phyloP scores from a whole-genome alignment of 2,113 vertebrate species.

The Balaenoptera acutorostrata region DNA sequence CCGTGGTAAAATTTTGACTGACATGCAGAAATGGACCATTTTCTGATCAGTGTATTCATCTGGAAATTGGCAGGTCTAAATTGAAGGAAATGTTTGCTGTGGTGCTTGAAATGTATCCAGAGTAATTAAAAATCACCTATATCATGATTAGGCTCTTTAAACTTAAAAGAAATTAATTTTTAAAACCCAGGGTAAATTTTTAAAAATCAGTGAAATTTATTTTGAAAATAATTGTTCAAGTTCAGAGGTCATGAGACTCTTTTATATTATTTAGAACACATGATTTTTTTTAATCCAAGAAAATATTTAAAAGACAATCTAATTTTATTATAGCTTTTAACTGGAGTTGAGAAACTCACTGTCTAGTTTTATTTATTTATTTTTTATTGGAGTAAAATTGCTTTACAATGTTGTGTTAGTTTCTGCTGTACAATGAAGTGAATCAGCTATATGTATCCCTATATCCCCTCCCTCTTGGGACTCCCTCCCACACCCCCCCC shows the following conservation, averaged over 20 bases:
- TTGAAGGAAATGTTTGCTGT: background rate
- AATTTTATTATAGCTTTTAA: background rate
- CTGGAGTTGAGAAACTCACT: background rate
- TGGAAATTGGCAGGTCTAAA: background rate
- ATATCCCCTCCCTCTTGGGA: no score
- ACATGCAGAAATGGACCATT: background rate
- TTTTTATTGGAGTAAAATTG: no score
- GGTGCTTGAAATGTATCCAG: background rate
- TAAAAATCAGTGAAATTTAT: background rate
- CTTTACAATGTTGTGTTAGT: no score
- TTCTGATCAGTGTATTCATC: background rate
- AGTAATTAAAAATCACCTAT: background rate
- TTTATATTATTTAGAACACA: background rate
- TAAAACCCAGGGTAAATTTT: background rate
- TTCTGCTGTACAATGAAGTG: no score
- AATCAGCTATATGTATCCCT: no score
- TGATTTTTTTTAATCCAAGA: background rate
- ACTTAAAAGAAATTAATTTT: background rate
- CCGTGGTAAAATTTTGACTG: background rate
- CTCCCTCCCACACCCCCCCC: no score
- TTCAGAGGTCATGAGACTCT: background rate
- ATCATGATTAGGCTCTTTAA: background rate
- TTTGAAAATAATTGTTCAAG: conserved; percentile 1
- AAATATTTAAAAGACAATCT: background rate
- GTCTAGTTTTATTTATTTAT: background rate